Evolutionary conservation across 2,113 vertebrate genomes (phyloP), one percentile per base, ranked within the genome.

Genomic region (Eubucco bourcierii): DNA sequence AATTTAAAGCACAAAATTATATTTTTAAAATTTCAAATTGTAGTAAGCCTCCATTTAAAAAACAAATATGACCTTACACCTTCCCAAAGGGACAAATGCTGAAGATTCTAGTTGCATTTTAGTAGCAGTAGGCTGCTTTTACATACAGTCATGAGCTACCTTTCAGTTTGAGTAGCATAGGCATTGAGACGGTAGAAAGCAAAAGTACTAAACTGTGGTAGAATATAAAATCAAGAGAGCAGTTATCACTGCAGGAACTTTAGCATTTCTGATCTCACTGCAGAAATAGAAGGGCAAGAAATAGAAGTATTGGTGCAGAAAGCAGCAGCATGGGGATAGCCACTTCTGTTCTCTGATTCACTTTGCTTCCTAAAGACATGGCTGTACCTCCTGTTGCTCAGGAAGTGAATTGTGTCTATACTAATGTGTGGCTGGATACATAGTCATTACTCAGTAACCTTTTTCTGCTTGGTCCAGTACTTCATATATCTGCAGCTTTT

Each of bases 391-490:
- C n/a, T 79, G 59, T 47, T 46, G 47, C 59, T 84, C 59, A 77
- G 72, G 61, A 58, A 12, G 7, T 47, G 60, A 47, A 52, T 73
- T 27, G 6, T 37, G 53, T 3, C 27, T 50, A 2, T 44, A 31
- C 2, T 9, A n/a, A 23, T 17, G 8, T 68, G 61, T 3, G 4
- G 11, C 41, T 84, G 39, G 63, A 80, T 47, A 10, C 58, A 17
- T 0, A 67, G 59, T 11, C 0, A 3, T 23, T 55, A 27, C 39
- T 68, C 19, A 21, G 1, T 4, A 41, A 53, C 59, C 15, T 60
- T 61, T 61, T 18, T 81, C 10, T 64, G 67, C 55, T 63, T 31
- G 60, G 44, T n/a, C 50, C 37, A 63, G 41, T 75, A 27, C 23
- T 70, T 65, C 12, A 2, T 41, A 1, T 11, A 5, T 24, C 60